Evolutionary conservation across 2,888 invertebrate genomes (phyloP).

Genomic region (Xylophagus ater): DNA sequence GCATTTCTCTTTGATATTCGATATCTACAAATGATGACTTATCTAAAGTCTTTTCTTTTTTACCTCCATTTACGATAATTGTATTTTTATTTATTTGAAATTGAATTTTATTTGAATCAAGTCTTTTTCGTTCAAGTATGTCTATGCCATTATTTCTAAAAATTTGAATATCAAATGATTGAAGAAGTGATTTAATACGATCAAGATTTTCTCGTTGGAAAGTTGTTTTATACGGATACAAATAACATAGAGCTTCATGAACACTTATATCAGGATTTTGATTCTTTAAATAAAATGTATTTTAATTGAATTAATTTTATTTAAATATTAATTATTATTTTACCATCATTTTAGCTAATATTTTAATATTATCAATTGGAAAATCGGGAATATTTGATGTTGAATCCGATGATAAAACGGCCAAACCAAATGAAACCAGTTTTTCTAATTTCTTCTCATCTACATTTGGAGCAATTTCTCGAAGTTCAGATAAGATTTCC

Average conservation of each 20-base stretch:
- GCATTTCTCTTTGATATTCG: constrained; percentile 62
- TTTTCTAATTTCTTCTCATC: constrained; percentile 37
- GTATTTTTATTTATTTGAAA: constrained; percentile 35
- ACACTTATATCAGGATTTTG: constrained; percentile 53
- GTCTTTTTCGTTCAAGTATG: too few relatives aligned
- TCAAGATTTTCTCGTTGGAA: constrained; percentile 63
- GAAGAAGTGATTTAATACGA: constrained; percentile 59
- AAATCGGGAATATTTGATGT: constrained; percentile 67
- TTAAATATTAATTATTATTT: constrained; percentile 6
- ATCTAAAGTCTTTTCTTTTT: constrained; percentile 21
- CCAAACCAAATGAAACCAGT: constrained; percentile 62
- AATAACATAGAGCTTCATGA: constrained; percentile 56
- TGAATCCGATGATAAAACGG: constrained; percentile 67
- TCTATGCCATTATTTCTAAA: too few relatives aligned
- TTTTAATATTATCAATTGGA: constrained; percentile 67
- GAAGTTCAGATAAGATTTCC: constrained; percentile 47
- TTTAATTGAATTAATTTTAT: not conserved
- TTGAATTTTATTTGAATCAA: constrained; percentile 10
- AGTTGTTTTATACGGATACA: constrained; percentile 78
- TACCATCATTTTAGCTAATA: constrained; percentile 44
- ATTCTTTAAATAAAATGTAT: constrained; percentile 48
- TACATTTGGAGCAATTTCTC: constrained; percentile 42
- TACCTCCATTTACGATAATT: constrained; percentile 39
- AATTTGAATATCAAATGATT: constrained; percentile 48
- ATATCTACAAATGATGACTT: constrained; percentile 57